Conservation (phyloP, 1,140 invertebrate species). For the Bicyclus anynana region DNA sequence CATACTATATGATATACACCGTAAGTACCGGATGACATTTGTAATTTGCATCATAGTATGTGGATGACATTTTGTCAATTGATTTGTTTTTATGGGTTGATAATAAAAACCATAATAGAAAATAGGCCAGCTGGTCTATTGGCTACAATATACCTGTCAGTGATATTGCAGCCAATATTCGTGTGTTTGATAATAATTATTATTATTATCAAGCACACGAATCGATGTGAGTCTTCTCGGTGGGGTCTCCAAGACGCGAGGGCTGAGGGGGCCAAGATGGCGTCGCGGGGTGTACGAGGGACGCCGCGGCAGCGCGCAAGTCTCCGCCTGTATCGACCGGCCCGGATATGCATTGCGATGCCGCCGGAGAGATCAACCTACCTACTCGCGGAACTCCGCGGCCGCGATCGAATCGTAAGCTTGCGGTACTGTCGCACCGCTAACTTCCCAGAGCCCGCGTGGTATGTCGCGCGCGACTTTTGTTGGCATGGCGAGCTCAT, state of each 20-base stretch:
- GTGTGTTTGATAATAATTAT: too few species aligned
- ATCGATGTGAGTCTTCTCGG: conserved; percentile 62
- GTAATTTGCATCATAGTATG: too few species aligned
- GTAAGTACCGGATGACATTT: too few species aligned
- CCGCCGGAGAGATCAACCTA: conserved; percentile 63
- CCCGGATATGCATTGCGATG: conserved; percentile 71
- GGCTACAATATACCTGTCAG: too few species aligned
- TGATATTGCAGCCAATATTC: too few species aligned
- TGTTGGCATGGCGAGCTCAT: conserved; percentile 14
- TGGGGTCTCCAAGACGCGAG: conserved; percentile 55
- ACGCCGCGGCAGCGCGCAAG: conserved; percentile 63
- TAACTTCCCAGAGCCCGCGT: conserved; percentile 11
- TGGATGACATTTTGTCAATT: too few species aligned
- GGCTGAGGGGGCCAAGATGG: conserved; percentile 32
- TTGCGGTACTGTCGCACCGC: conserved; percentile 27
- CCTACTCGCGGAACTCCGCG: conserved; percentile 51
- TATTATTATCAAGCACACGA: conserved; percentile 61
- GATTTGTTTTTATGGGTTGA: too few species aligned
- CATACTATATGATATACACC: too few species aligned
- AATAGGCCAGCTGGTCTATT: too few species aligned
- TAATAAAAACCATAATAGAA: too few species aligned
- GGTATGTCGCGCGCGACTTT: conserved; percentile 29
- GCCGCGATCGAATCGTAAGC: conserved; percentile 42
- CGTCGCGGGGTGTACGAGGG: conserved; percentile 41
- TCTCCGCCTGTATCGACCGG: conserved; percentile 70